Base-by-base conservation (phyloP, 2,888 invertebrate genomes). In the Trachelus troglodyta region DNA sequence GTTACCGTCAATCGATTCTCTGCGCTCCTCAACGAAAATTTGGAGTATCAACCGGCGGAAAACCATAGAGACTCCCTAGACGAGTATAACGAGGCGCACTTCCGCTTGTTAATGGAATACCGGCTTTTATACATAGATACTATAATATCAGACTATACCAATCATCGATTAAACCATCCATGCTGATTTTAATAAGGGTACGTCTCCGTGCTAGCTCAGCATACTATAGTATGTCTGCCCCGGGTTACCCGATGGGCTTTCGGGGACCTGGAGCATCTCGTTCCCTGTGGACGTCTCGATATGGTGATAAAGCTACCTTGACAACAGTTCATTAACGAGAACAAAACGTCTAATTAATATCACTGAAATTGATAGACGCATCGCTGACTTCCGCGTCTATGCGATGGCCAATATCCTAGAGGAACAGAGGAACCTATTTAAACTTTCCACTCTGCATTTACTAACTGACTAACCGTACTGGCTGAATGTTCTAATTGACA, bases 301-400 rank as follows among this genome's bases (percentile, higher is more conserved):
- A 37, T 6, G 56, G 2, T 9, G 56, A 23, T 23, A 23, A 56
- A 56, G 23, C 23, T 23, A 9, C 23, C 3, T 71, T 9, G 71
- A 33, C 11, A 71, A 31, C 34, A 33, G 33, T 33, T 71, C 71
- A 33, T 71, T 71, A 71, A 30, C 31, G 71, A 31, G 31, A 56
- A 71, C 71, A 31, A 71, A 71, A 71, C 33, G 31, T 71, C 34
- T 71, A 71, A 71, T 71, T 71, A 34, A 31, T 34, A 71, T 34
- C 12, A 9, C 11, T n/a, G 71, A 31, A 71, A 30, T 71, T 33
- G 34, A 71, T 71, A 71, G 34, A 33, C 23, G 23, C 34, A 12
- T 33, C 71, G 71, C 71, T 34, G 31, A 12, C 31, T 33, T 34
- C n/a, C 71, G 12, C 3, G 1, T 71, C 71, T 31, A 23, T 23